Base-by-base conservation (phyloP, 2,888 invertebrate species). In the Pammene fasciana region DNA sequence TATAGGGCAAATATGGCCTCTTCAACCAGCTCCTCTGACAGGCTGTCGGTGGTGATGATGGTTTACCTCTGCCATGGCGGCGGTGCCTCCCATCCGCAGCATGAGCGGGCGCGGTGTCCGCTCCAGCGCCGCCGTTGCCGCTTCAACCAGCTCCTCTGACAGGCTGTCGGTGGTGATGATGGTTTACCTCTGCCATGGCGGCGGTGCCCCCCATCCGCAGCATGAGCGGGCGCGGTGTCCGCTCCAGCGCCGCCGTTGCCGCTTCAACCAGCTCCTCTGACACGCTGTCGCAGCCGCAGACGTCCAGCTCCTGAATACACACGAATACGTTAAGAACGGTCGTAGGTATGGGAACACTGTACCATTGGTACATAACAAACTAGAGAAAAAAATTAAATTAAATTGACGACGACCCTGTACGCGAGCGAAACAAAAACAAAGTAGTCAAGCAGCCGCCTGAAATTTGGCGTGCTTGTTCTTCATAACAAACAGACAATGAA, bases 251-350 rank as follows among this genome's bases (percentile, higher is more conserved):
- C 0, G 74, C 76, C 68, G 57, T 73, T 13, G 85, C 88, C 59
- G 85, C 84, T 16, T 55, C 56, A 64, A 84, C 79, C 73, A 88
- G 74, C 74, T 84, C 82, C 66, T 82, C 86, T 38, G 87, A 81
- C 71, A 91, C 83, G 66, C 75, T 72, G 77, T 88, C 87, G 78
- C 90, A 88, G 1, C 90, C 90, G 76, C 89, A 86, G 72, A 81
- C 80, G 82, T 91, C 90, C 65, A 91, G 38, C 75, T 86, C 86
- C 88, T 89, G 76, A 10, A 34, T 8, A 59, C 18, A 11, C 7
- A 26, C 46, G 34, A 1, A 26, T 26, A 26, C 26, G 1, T 26
- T 26, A 26, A 26, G 26, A 4, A 26, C 26, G 4, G 26, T 26
- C 26, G 26, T 26, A 26, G 1, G 26, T 26, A 26, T 26, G 26